phyloP scores from a whole-genome alignment of 2,113 vertebrate species.

The Phylloscopus whistleri region DNA sequence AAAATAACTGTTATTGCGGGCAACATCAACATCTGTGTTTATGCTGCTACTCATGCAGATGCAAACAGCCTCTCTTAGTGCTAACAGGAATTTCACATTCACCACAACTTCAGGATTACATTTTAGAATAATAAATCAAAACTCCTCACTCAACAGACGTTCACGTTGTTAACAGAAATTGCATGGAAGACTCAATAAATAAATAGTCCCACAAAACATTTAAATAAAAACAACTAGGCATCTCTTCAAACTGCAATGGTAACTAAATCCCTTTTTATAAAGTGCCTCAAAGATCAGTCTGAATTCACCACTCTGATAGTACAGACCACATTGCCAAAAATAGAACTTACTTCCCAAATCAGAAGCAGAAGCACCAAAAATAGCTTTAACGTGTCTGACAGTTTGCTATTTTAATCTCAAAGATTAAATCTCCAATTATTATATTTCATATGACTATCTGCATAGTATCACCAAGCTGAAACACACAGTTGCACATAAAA shows the following conservation, averaged over 20 bases:
- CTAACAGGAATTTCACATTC: not conserved
- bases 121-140: not conserved
- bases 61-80: not conserved
- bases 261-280: not conserved
- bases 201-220: not conserved
- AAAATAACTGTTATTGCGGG: not conserved
- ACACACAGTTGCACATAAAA: not conserved
- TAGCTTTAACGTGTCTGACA: not conserved
- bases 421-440: not conserved
- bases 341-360: constrained; percentile 47
- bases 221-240: not conserved
- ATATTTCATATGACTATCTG: not conserved
- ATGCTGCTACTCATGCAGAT: not conserved
- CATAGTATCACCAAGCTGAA: not conserved
- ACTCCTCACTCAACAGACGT: not conserved
- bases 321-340: constrained; percentile 1
- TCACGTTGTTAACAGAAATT: not conserved
- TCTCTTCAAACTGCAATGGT: not conserved
- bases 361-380: constrained; percentile 30
- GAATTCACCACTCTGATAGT: not conserved
- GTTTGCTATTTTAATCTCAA: constrained; percentile 16
- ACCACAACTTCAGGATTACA: not conserved
- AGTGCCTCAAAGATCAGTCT: not conserved
- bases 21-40: not conserved
- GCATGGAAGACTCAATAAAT: not conserved